Evolutionary conservation across 1,140 invertebrate genomes (phyloP), one percentile per base, ranked within the genome.

Genomic region (Heliconius himera): DNA sequence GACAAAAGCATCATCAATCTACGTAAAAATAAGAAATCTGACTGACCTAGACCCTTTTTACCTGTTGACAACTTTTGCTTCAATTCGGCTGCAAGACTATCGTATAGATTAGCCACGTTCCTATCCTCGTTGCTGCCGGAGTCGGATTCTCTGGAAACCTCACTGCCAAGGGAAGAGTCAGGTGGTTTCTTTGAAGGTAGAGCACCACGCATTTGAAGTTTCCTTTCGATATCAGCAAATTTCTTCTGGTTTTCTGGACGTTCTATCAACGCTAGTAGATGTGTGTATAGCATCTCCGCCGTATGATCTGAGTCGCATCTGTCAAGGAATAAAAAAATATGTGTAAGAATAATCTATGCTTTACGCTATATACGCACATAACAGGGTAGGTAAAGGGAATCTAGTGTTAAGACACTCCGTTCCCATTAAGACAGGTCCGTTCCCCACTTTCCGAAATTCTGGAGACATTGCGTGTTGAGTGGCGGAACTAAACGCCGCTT

Each of bases 231-330:
- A 86, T 97, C 97, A 8, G 96, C 96, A 85, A 98, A 96, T 83
- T 98, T 98, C 87, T 97, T 97, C 91, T 98, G 97, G 94, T 98
- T 98, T 84, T 98, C 98, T 46, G 98, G 97, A 66, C 97, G 92
- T 71, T 97, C 97, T 26, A 98, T 97, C 70, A 99, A 94, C 13
- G 96, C 96, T 88, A 97, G 96, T 71, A 99, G 92, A 89, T 99
- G 98, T 3, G 96, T 95, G 78, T 96, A 96, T 77, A 99, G 96
- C 80, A 98, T 96, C 76, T 97, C 95, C 0, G 99, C 99, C 8
- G 99, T 99, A 87, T 98, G 97, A 26, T 98, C 96, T 18, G 98
- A 98, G 91, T 99, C 99, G 93, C 98, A 99, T 93, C 93, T 94
- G 90, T 78, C n/a, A 77, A 88, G 66, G 18, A 20, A 73, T 60